Base-by-base conservation (phyloP, 2,888 invertebrate species). In the Pedicia rivosa region DNA sequence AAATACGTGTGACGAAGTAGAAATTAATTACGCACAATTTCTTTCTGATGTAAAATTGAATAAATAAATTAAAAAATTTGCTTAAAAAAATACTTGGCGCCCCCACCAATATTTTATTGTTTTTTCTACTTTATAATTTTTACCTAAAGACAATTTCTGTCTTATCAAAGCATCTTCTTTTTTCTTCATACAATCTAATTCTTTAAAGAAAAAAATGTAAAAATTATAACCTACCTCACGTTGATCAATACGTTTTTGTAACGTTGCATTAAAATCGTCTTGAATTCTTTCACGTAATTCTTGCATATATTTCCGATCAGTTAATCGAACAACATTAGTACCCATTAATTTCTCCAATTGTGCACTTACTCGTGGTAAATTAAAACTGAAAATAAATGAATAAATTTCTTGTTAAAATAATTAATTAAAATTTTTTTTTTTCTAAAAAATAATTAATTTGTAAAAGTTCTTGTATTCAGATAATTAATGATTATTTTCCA, bases 301-400 rank as follows among this genome's bases (percentile, higher is more conserved):
- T 45, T 66, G 64, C 75, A 76, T 75, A 50, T 72, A 76, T 40
- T 65, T 65, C 32, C 73, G 59, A 52, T 76, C 75, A 5, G 74
- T 75, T 40, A 76, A 54, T 43, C 69, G 65, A 10, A 75, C 71
- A 41, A 72, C 61, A 54, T 72, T 73, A 39, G 59, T 56, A 43
- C 59, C 60, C 61, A 62, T 62, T 28, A 62, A 50, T 22, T 56
- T 50, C 47, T 62, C 61, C 42, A 62, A 45, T 5, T 55, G 51
- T 5, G 57, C 57, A 47, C 57, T 59, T 35, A 62, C 59, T 40
- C 59, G 52, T 33, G 62, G 60, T 41, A 60, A 52, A 45, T 57
- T 62, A 40, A 60, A 61, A 41, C 61, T 61, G 46, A n/a, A n/a
- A n/a, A n/a, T n/a, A n/a, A n/a, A n/a, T n/a, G n/a, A n/a, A n/a